Evolutionary conservation across 92 coral and sea anemone genomes (phyloP), one percentile per base, ranked within the genome.

Genomic region (Galaxea fascicularis): DNA sequence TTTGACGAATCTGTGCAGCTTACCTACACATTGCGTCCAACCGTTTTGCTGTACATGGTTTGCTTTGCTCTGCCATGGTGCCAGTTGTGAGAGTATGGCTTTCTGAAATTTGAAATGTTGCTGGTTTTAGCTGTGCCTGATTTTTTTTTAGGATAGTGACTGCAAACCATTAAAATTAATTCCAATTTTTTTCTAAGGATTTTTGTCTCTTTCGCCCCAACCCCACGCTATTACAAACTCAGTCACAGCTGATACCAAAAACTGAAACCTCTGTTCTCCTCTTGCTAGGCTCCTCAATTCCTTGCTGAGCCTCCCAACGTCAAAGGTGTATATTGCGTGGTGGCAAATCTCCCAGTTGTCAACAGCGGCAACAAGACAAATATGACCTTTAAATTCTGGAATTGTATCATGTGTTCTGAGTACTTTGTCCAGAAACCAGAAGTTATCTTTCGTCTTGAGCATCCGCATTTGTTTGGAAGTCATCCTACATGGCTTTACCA

Each of bases 401-500:
- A 97, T 89, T 97, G 99, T 85, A 95, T 97, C 81, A 87, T 96
- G 86, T 97, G 99, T 86, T 97, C 99, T 18, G 96, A 87, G 83
- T 95, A 95, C 79, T 97, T 97, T 86, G 93, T 95, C 20, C 89
- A 81, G 77, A 97, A 97, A 76, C 99, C 99, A 10, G 99, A 97
- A 73, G 94, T 97, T 60, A 94, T 97, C 24, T 95, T 95, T 68
- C 96, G 98, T 16, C 85, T 97, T 21, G 93, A 97, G 63, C 92
- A 95, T 75, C 99, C 99, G 24, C 98, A 94, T 79, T 87, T 97
- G 67, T 97, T 97, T 65, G 85, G 78, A 56, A 92, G 92, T 69
- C 99, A 97, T 84, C 99, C 99, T 0, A 93, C 90, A 27, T 97
- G 99, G 99, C 89, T 97, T 58, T 97, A 93, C 68, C 99, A 97